A percentile compares a stretch with the other conserved stretches of the same genome.
Conservation (phyloP, 2,797 vertebrate genomes). For the Platyrinchus mystaceus region DNA sequence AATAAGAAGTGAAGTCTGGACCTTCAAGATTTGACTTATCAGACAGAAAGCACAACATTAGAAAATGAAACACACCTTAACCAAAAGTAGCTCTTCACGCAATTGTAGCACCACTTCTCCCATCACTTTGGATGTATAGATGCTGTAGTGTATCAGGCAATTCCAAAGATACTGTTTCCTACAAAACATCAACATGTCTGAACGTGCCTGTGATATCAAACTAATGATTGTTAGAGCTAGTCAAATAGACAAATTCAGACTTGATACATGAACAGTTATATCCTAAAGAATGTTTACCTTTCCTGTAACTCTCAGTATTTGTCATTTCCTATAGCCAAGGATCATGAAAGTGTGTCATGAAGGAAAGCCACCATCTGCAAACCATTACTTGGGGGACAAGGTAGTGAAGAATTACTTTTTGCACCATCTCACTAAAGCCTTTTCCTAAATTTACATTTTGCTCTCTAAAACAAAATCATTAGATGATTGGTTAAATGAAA, state of each 20-base stretch:
- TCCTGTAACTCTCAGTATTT: not conserved
- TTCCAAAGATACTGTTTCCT: not conserved
- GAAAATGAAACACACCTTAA: not conserved
- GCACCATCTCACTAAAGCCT: not conserved
- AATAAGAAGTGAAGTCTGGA: not conserved
- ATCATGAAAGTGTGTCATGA: not conserved
- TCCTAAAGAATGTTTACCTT: not conserved
- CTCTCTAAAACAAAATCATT: not conserved
- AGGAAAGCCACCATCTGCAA: not conserved
- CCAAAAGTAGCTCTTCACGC: not conserved
- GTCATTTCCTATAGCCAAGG: not conserved
- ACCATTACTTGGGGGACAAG: not conserved
- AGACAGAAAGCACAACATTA: not conserved
- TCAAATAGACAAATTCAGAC: not conserved
- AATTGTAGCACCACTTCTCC: not conserved
- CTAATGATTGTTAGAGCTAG: not conserved
- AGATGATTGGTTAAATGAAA: not conserved
- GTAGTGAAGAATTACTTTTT: not conserved
- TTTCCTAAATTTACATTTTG: not conserved
- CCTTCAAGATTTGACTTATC: not conserved
- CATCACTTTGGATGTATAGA: accelerated
- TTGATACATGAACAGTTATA: not conserved
- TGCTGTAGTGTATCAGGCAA: not conserved
- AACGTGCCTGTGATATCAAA: not conserved
- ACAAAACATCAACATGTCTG: not conserved